Base-by-base conservation (phyloP, 2,888 invertebrate genomes). In the Platycnemis pennipes region DNA sequence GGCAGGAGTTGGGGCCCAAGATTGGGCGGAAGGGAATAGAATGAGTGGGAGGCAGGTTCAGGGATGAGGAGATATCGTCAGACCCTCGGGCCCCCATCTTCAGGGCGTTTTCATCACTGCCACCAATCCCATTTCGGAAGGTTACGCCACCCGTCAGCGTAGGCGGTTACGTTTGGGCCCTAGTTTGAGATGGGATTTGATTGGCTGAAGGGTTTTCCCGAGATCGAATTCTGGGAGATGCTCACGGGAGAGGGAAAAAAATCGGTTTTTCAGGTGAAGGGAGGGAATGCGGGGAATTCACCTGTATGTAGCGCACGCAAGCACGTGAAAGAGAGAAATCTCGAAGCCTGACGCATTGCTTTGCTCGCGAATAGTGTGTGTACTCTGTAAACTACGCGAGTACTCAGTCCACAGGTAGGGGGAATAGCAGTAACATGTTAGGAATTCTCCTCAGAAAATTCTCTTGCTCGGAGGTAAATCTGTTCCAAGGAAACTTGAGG, bases 121-220 rank as follows among this genome's bases (percentile, higher is more conserved):
- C 88, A 89, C 88, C 88, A 89, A 89, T 89, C 42, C 88, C 88
- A 89, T 89, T 89, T 89, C 53, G 88, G 31, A 2, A 22, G 88
- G 49, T 53, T 49, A 53, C 53, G 13, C 37, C 37, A 31, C 53
- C 53, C 37, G 53, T 31, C n/a, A n/a, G 53, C 53, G 88, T 37
- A 16, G 37, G 88, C 88, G 88, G 88, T 53, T 53, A 53, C 88
- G 77, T 77, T 11, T 31, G 77, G 49, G 8, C 1, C 49, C 88
- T 26, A 31, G 31, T 37, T 53, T n/a, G 53, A 53, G 88, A 89
- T 53, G 88, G 88, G 88, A 89, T 89, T 49, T 89, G 53, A 89
- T 89, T 89, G 88, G 53, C 88, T 53, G 88, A 89, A 53, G 53
- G 46, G n/a, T 45, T 31, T 49, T 89, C 31, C 45, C 46, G 37